Base-by-base conservation (phyloP, 1,140 invertebrate genomes). In the Orchestia grillus region DNA sequence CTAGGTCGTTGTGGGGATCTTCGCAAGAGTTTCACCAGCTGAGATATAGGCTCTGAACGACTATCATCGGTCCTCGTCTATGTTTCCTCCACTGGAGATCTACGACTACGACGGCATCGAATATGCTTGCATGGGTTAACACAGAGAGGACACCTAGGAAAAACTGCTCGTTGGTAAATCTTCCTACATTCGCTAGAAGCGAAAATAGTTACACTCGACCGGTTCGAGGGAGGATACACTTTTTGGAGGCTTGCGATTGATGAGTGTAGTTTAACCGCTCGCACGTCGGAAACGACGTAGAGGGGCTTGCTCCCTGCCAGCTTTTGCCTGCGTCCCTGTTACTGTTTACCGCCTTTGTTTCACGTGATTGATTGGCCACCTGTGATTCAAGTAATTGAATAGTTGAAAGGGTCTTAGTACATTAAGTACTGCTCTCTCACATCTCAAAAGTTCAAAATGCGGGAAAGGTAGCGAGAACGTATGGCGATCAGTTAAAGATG, bases 31-130 rank as follows among this genome's bases (percentile, higher is more conserved):
- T 77, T 77, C 62, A 77, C 62, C 62, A 77, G 62, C 62, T 77
- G 62, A 77, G 62, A 77, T 77, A 77, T 77, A 77, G 62, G 62
- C 62, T 77, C 62, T 36, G 62, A 77, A 77, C 62, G 62, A 77
- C 62, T 77, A 77, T 77, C 62, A 77, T 77, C 62, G 62, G 62
- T 77, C 62, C 62, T 77, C 62, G 62, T 77, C 62, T 77, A 77
- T 77, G 62, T 77, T 77, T 77, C 62, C 62, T 77, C 62, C 62
- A 36, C 15, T 77, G 28, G 62, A 77, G 62, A 77, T 77, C 62
- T 77, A 77, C 36, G 62, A 77, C 62, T 77, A 77, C 28, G 62
- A 77, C 15, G 36, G 62, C 62, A 77, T 77, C 62, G 62, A 77
- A 36, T 77, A 77, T 28, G 62, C 62, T 77, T 77, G 1, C 62